These are phyloP conservation scores for Nomada ferruginata DNA, from an alignment of 2,888 invertebrate species.

Conservation along the genomic window DNA sequence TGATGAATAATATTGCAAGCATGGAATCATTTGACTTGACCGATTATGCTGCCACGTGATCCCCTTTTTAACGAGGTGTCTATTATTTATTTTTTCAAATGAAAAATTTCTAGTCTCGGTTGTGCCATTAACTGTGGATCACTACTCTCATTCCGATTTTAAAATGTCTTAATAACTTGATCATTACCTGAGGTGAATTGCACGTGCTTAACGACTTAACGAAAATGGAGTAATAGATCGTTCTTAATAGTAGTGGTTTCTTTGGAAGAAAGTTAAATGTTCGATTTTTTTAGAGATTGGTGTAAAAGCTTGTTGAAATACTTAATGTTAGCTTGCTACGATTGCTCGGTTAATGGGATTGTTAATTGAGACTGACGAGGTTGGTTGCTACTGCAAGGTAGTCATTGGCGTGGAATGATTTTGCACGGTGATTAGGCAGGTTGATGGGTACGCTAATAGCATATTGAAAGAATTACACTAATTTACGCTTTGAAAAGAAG, in stretches of 20 bases:
- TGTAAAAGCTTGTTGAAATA: background rate
- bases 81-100: no score
- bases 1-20: conserved; percentile 26
- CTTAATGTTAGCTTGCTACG: background rate
- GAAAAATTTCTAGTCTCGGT: no score
- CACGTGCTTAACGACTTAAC: no score
- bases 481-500: background rate
- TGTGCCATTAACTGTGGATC: no score
- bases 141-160: no score
- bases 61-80: background rate
- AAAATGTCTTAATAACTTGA: no score
- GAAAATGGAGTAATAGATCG: no score
- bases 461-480: background rate
- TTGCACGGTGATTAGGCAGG: conserved; percentile 1
- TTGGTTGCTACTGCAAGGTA: background rate
- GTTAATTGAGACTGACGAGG: background rate
- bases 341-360: conserved; percentile 2
- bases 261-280: no score
- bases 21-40: conserved; percentile 7
- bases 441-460: background rate
- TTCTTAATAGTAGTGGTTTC: no score
- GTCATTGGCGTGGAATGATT: background rate
- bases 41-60: conserved; percentile 2
- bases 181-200: no score
- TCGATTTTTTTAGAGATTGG: background rate